phyloP scores from a whole-genome alignment of 2,797 vertebrate species.

The Odontamblyopus rebecca region DNA sequence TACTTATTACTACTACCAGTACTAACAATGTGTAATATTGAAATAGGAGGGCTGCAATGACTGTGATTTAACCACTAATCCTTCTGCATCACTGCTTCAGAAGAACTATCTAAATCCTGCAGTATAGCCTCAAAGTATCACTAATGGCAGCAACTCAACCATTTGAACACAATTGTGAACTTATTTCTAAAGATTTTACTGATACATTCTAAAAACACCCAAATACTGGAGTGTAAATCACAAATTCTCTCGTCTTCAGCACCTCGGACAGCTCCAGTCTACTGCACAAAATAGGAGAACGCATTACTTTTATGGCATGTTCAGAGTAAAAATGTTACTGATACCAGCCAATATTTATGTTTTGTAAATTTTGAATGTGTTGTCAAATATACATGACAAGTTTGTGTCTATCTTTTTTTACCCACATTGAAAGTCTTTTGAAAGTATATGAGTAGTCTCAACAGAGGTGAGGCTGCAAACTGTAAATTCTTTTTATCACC shows the following conservation, averaged over 20 bases:
- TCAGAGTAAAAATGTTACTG: background rate
- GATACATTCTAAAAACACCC: background rate
- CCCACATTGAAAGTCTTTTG: background rate
- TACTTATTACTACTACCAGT: too few species aligned
- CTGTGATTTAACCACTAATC: too few species aligned
- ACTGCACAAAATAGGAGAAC: background rate
- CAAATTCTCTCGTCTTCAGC: background rate
- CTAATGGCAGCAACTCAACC: too few species aligned
- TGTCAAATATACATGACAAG: background rate
- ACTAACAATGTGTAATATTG: too few species aligned
- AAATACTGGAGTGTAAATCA: background rate
- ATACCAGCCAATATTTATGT: background rate
- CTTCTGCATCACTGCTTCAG: too few species aligned
- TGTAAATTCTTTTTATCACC: conserved; percentile 20
- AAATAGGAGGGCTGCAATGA: too few species aligned
- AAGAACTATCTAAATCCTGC: too few species aligned
- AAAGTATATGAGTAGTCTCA: conserved; percentile 18
- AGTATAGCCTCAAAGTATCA: too few species aligned
- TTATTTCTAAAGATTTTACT: background rate
- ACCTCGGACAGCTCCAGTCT: background rate
- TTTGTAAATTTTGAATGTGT: background rate
- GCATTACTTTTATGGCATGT: background rate
- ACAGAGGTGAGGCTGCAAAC: conserved; percentile 16
- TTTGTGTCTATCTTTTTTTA: conserved; percentile 20
- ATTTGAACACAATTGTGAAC: too few species aligned